Conservation (phyloP, 2,113 vertebrate species). For the Catharus bicknelli region DNA sequence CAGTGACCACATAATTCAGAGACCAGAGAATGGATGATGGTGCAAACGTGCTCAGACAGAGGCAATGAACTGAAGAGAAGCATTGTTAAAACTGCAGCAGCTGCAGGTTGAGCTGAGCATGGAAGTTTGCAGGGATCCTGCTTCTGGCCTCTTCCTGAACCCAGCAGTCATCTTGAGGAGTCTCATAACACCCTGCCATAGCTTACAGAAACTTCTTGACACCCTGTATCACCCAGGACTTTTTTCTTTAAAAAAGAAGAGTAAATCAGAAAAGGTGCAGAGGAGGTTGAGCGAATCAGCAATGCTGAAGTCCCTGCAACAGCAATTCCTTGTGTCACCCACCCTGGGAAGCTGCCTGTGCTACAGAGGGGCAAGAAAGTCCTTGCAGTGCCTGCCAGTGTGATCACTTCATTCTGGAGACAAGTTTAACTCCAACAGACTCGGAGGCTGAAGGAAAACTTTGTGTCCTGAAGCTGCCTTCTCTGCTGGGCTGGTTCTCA, state of each 20-base stretch:
- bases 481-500: neutral
- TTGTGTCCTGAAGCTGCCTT: neutral
- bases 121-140: neutral
- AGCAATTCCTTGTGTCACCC: neutral
- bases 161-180: neutral
- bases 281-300: neutral
- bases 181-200: neutral
- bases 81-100: neutral
- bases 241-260: too few relatives aligned
- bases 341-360: accelerated
- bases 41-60: accelerated
- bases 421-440: neutral
- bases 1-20: neutral
- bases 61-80: neutral
- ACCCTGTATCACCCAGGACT: neutral
- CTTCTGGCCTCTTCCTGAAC: neutral
- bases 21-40: neutral
- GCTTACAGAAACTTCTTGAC: neutral
- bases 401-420: neutral
- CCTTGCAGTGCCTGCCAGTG: neutral
- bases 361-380: neutral
- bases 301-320: neutral
- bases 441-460: neutral
- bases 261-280: neutral
- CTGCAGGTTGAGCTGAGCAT: neutral